phyloP scores from a whole-genome alignment of 1,140 invertebrate genomes.

The Cepaea nemoralis region DNA sequence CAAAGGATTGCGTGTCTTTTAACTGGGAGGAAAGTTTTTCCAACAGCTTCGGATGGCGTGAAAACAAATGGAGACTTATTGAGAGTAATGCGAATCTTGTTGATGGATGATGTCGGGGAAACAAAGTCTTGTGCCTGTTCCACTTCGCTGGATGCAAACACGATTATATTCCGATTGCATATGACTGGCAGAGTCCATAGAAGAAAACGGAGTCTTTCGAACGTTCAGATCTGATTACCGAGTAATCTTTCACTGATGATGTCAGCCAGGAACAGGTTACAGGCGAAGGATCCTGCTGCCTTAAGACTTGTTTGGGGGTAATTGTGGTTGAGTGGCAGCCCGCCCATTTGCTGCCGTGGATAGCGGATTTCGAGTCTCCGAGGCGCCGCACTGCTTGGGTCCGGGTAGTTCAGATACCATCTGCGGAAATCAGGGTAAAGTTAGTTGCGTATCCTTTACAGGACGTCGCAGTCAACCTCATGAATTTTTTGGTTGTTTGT shows the following conservation, averaged over 20 bases:
- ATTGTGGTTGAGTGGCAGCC: too few relatives aligned
- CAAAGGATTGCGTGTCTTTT: constrained; percentile 27
- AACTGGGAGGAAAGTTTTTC: constrained; percentile 12
- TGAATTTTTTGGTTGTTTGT: too few relatives aligned
- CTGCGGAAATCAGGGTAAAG: too few relatives aligned
- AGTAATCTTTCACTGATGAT: constrained; percentile 25
- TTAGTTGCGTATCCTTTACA: too few relatives aligned
- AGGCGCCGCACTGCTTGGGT: too few relatives aligned
- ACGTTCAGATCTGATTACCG: constrained; percentile 10
- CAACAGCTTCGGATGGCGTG: background rate
- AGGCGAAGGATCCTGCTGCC: background rate
- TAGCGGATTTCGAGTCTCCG: too few relatives aligned
- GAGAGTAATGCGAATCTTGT: constrained; percentile 11
- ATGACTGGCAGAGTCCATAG: constrained; percentile 1
- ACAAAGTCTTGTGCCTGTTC: constrained; percentile 20
- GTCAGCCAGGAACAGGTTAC: background rate
- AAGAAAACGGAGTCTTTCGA: background rate
- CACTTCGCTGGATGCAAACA: constrained; percentile 22
- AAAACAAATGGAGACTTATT: constrained; percentile 23
- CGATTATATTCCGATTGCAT: constrained; percentile 4
- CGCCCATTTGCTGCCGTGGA: too few relatives aligned
- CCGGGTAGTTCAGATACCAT: too few relatives aligned
- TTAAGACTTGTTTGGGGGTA: background rate
- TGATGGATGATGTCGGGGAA: constrained; percentile 11
- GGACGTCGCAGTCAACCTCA: too few relatives aligned